Evolutionary conservation across 2,797 vertebrate species (phyloP), one percentile per base, ranked within the genome.

Genomic region (Diglossa cyanea): DNA sequence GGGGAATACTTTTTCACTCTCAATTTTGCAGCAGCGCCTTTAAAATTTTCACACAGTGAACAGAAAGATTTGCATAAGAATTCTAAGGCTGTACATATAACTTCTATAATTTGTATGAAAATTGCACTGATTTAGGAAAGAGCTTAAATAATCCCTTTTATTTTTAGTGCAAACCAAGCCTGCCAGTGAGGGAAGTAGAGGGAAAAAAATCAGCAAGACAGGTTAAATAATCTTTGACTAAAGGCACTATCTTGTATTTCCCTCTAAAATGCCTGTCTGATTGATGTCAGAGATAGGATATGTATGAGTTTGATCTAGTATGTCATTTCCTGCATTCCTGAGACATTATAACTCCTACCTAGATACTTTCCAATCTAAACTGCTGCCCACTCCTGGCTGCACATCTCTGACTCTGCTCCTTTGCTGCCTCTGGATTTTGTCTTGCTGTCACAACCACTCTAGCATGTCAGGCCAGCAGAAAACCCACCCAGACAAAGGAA

Each of bases 271-370:
- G 25, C 10, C 40, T 79, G 33, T 39, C 50, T 75, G 83, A 57
- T 83, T 58, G 83, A 77, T 75, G 44, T 62, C 73, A 84, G 58
- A 57, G 61, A 57, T 47, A 94, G 55, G 51, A 35, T 54, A 48
- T 18, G 42, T 72, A 61, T 58, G 66, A 25, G 5, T 78, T 95
- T 86, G 82, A 77, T 88, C 33, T 71, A 39, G 35, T 65, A 17
- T 45, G 57, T 50, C 5, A 47, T 90, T 92, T 94, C 81, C 90
- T 90, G 40, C 61, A 24, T 93, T 88, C 45, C 45, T 68, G 55
- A 90, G 66, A n/a, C 35, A 7, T 70, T 67, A 28, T 40, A 78
- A 44, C n/a, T 86, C 76, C 15, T 57, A 50, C 13, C 45, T 60
- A 60, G n/a, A 23, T 53, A 45, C 15, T 76, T 91, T 63, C 44